Evolutionary conservation across 2,797 vertebrate species (phyloP).

Genomic region (Iguana delicatissima): DNA sequence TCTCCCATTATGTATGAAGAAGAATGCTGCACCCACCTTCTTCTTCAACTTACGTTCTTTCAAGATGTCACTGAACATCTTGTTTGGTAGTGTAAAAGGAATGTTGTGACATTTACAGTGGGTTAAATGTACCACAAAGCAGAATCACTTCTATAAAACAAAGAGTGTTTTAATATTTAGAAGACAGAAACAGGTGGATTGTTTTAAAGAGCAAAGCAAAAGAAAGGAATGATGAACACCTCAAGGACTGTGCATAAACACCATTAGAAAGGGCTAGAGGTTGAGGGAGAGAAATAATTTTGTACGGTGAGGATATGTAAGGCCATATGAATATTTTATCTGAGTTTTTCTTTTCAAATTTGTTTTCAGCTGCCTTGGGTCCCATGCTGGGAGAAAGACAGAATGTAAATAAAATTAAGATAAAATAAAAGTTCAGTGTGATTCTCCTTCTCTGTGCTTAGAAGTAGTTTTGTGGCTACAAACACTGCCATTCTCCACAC

Average conservation of each 20-base stretch:
- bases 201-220: slow-evolving; percentile 1
- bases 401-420: too few species aligned
- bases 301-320: background rate
- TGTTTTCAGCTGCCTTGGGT: too few species aligned
- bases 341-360: background rate
- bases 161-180: slow-evolving; percentile 47
- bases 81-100: background rate
- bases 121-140: slow-evolving; percentile 28
- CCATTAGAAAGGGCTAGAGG: too few species aligned
- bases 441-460: background rate
- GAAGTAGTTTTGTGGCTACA: too few species aligned
- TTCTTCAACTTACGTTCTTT: background rate
- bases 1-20: background rate
- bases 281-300: background rate
- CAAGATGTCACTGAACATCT: background rate
- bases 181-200: background rate
- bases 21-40: background rate
- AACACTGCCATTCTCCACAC: too few species aligned
- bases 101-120: slow-evolving; percentile 32
- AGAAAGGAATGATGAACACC: background rate
- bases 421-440: background rate
- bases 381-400: too few species aligned
- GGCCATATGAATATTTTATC: background rate
- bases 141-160: slow-evolving; percentile 33
- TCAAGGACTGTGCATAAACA: background rate